Base-by-base conservation (phyloP, 2,113 vertebrate genomes). In the Tilapia sparmanii region DNA sequence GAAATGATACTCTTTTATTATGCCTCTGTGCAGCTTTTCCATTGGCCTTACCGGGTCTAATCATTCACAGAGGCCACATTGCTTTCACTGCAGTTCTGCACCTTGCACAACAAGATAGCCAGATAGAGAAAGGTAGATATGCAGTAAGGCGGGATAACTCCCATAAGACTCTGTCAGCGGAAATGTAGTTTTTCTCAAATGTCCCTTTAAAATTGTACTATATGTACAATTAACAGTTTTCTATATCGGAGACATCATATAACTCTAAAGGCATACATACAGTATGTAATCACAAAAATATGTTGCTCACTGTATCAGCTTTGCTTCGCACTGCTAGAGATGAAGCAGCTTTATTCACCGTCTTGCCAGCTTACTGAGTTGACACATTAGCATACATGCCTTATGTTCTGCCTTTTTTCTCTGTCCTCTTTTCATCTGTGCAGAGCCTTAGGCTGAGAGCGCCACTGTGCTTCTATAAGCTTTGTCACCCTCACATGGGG, bases 321-420 rank as follows among this genome's bases (percentile, higher is more conserved):
- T 82, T 81, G 54, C 33, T 42, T 78, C 10, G 8, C 81, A 52
- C 53, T 13, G 79, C 81, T 47, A 10, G 53, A 90, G 89, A 88
- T 84, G 81, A 91, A 87, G 85, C 85, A 63, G 90, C 89, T 94
- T 91, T 91, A 87, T 91, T 93, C 90, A 88, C 92, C 80, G 35
- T 86, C 87, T 47, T 80, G 63, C 92, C 93, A 90, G 94, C 82
- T 93, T 92, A 87, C 87, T 8, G 61, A 91, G 84, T 89, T 92
- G 88, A 93, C 24, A 90, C 88, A 94, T 93, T 94, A 92, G 93
- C 93, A 94, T 91, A 92, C 87, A 90, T 84, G 88, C 93, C 88
- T 87, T 91, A 90, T 92, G 92, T 92, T 92, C 86, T 40, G 84
- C 78, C 83, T 89, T 86, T 86, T 68, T 85, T 90, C 80, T 61